phyloP scores from a whole-genome alignment of 2,797 vertebrate genomes.

The Tarsius wallacei region DNA sequence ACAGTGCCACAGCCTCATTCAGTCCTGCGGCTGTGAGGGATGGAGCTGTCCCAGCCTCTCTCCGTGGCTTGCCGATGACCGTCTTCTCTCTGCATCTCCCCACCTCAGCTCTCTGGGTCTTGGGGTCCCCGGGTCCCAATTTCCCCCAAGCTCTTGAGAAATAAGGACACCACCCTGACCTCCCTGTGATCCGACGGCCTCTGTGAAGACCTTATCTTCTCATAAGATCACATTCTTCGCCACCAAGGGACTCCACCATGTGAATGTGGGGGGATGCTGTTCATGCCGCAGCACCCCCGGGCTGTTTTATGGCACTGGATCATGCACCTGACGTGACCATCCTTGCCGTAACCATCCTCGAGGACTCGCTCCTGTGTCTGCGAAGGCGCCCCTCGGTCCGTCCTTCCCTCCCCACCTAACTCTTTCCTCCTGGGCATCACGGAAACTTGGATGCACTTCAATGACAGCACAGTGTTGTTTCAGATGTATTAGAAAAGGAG shows the following conservation, averaged over 20 bases:
- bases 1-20: too few species aligned
- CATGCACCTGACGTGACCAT: not conserved
- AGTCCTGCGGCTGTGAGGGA: not conserved
- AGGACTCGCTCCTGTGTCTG: not conserved
- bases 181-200: not conserved
- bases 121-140: not conserved
- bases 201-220: slow-evolving; percentile 2
- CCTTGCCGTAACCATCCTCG: not conserved
- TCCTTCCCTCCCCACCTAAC: not conserved
- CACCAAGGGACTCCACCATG: not conserved
- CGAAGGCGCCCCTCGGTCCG: not conserved
- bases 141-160: not conserved
- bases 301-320: not conserved
- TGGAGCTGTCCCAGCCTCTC: not conserved
- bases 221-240: not conserved
- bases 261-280: not conserved
- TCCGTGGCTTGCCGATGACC: not conserved
- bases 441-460: not conserved
- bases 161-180: not conserved
- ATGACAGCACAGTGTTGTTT: not conserved
- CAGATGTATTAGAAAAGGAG: not conserved
- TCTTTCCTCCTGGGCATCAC: not conserved
- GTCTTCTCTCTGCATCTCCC: not conserved
- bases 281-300: not conserved
- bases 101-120: not conserved